Percentiles rank a stretch among this genome's conserved stretches.
These are phyloP conservation scores for Batillaria attramentaria DNA, from an alignment of 1,140 invertebrate species.

Conservation along the genomic window DNA sequence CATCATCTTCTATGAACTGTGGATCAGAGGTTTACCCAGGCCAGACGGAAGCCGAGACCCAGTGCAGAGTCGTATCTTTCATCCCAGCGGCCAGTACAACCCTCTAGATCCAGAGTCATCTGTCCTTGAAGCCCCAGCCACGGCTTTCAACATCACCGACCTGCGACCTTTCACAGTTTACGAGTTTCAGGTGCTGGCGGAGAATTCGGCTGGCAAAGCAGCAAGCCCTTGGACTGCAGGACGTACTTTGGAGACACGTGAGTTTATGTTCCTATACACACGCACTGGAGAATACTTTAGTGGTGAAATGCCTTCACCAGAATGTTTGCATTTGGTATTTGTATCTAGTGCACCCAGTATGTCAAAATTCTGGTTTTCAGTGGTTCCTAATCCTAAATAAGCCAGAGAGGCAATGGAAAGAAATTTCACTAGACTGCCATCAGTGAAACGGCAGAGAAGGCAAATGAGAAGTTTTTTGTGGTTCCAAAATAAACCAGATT, in stretches of 20 bases:
- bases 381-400: too few species aligned
- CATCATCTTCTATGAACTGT: conserved; percentile 70
- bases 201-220: conserved; percentile 67
- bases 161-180: conserved; percentile 66
- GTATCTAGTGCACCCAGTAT: too few species aligned
- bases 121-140: conserved; percentile 58
- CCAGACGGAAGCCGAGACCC: conserved; percentile 50
- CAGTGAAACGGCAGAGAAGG: too few species aligned
- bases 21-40: conserved; percentile 59
- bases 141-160: conserved; percentile 56
- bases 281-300: too few species aligned
- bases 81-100: conserved; percentile 68
- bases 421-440: too few species aligned
- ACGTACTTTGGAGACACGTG: conserved; percentile 61
- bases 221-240: conserved; percentile 63
- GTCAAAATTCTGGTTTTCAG: too few species aligned
- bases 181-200: conserved; percentile 67
- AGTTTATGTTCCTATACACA: too few species aligned
- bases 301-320: too few species aligned
- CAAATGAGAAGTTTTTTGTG: too few species aligned
- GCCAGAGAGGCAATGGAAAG: too few species aligned
- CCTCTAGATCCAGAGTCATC: conserved; percentile 51
- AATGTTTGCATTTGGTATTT: too few species aligned
- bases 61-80: conserved; percentile 55
- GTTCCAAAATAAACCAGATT: too few species aligned